These are phyloP conservation scores for Petrocephalus sullivani DNA, from an alignment of 2,797 vertebrate species.

Conservation along the genomic window DNA sequence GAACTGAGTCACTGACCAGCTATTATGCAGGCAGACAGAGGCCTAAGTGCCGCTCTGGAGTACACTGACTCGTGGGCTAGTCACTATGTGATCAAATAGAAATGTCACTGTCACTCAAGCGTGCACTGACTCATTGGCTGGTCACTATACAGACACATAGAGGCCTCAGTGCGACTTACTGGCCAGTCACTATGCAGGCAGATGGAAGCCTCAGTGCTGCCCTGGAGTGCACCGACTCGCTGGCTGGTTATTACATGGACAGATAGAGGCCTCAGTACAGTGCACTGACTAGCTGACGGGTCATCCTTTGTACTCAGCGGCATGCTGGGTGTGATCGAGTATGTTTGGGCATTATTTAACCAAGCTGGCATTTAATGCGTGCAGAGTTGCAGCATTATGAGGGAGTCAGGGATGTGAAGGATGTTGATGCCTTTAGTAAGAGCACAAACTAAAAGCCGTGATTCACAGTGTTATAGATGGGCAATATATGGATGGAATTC, in stretches of 20 bases:
- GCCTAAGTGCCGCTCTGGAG: too few relatives aligned
- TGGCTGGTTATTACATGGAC: not conserved
- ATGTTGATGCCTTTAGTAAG: not conserved
- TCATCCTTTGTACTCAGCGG: not conserved
- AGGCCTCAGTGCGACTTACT: too few relatives aligned
- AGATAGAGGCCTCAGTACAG: too few relatives aligned
- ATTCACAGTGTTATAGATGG: not conserved
- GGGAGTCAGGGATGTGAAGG: not conserved
- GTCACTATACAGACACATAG: too few relatives aligned
- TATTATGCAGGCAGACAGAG: too few relatives aligned
- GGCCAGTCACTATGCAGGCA: not conserved
- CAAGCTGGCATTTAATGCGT: not conserved
- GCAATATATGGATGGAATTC: not conserved
- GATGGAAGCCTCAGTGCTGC: not conserved
- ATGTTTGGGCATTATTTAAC: not conserved
- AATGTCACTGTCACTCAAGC: not conserved
- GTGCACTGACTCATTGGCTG: not conserved
- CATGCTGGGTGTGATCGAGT: not conserved
- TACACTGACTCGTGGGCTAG: too few relatives aligned
- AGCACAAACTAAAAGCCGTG: not conserved
- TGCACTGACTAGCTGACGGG: not conserved
- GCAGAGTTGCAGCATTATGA: not conserved
- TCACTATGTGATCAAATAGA: not conserved
- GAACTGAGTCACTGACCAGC: not conserved
- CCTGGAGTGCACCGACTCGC: not conserved